These are phyloP conservation scores for Anas platyrhynchos DNA, from an alignment of 2,113 vertebrate genomes.

Conservation along the genomic window DNA sequence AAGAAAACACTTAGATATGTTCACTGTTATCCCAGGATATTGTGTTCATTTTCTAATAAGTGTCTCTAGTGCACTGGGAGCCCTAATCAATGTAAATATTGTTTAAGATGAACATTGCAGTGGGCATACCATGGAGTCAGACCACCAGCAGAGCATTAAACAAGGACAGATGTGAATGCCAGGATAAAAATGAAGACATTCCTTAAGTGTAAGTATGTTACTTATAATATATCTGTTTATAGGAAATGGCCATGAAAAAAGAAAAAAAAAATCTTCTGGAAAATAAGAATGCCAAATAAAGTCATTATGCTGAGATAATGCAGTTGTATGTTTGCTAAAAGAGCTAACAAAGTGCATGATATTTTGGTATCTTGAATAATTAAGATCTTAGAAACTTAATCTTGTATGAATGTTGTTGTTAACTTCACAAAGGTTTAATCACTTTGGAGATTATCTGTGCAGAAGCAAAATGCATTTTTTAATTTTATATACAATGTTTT, in stretches of 20 bases:
- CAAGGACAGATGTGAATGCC: constrained; percentile 82
- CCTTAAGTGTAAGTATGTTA: constrained; percentile 63
- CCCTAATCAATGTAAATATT: constrained; percentile 80
- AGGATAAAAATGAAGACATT: constrained; percentile 73
- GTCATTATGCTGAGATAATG: not conserved
- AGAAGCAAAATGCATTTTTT: not conserved
- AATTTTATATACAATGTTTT: not conserved
- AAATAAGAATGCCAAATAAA: constrained; percentile 44
- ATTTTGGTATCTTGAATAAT: not conserved
- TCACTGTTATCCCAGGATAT: constrained; percentile 7
- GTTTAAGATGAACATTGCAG: constrained; percentile 75
- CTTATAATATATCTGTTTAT: constrained; percentile 64
- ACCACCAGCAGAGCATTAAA: constrained; percentile 86
- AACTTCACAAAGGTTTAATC: not conserved
- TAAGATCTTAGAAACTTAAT: not conserved
- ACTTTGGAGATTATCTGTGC: not conserved
- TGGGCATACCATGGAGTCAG: constrained; percentile 77
- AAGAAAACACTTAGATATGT: constrained; percentile 6
- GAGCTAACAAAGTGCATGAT: not conserved
- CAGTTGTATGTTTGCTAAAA: not conserved
- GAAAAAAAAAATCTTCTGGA: not conserved
- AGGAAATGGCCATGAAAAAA: constrained; percentile 25
- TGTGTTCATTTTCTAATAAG: constrained; percentile 68
- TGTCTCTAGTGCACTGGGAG: constrained; percentile 41
- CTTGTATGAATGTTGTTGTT: not conserved